These are phyloP conservation scores for Chloebia gouldiae DNA, from an alignment of 2,113 vertebrate genomes.

Conservation along the genomic window DNA sequence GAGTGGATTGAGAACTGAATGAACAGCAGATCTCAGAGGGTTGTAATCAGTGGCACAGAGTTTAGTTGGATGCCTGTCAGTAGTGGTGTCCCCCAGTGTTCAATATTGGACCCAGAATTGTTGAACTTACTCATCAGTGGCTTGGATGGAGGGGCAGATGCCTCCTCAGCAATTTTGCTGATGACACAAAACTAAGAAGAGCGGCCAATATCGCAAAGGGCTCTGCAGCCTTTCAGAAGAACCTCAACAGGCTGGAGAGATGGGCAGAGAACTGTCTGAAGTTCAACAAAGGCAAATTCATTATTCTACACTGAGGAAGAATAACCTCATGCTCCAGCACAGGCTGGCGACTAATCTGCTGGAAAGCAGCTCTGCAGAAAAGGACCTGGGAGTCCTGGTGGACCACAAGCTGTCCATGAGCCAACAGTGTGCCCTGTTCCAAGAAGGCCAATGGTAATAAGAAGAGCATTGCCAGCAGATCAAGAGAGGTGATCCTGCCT, in stretches of 20 bases:
- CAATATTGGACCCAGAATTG: not conserved
- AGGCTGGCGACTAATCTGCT: not conserved
- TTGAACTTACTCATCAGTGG: not conserved
- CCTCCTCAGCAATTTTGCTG: not conserved
- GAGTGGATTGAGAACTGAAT: not conserved
- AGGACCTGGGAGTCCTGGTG: not conserved
- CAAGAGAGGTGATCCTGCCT: rapidly evolving
- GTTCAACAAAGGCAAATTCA: not conserved
- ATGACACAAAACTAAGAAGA: not conserved
- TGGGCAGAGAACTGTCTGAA: not conserved
- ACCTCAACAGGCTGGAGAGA: not conserved
- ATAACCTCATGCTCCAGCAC: not conserved
- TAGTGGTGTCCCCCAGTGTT: not conserved
- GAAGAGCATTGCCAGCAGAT: not conserved
- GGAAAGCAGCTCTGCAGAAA: not conserved
- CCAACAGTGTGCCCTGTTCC: not conserved
- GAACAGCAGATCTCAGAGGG: not conserved
- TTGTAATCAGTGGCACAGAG: no score
- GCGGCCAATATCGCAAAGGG: rapidly evolving
- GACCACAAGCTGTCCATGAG: not conserved
- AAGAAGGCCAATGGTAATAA: no score
- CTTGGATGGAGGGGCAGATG: not conserved
- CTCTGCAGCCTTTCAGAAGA: not conserved
- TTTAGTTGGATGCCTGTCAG: not conserved
- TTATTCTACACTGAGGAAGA: not conserved